Percentiles rank a stretch among this genome's conserved stretches.
Conservation (phyloP, 2,113 vertebrate species). For the Channa maculata region DNA sequence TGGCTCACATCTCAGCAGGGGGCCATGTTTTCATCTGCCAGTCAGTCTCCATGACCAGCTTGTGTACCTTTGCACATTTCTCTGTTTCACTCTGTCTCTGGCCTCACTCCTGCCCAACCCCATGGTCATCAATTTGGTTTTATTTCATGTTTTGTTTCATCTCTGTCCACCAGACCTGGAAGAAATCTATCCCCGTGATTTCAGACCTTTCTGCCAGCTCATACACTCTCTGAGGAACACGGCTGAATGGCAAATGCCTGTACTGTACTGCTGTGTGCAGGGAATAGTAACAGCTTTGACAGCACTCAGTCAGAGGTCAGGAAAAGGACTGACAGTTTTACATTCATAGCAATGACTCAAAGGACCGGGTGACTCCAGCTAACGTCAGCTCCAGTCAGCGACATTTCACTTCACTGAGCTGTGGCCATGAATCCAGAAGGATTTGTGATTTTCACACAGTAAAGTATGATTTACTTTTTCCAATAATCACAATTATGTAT, state of each 20-base stretch:
- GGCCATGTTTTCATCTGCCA: background rate
- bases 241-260: constrained; percentile 41
- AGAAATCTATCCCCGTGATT: constrained; percentile 39
- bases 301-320: constrained; percentile 69
- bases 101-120: background rate
- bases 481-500: no score
- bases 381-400: constrained; percentile 3
- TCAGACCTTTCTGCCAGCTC: constrained; percentile 34
- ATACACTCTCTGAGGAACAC: background rate
- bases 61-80: background rate
- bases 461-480: background rate
- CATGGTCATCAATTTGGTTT: constrained; percentile 5
- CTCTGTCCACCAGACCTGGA: background rate
- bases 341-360: constrained; percentile 35
- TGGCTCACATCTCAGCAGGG: background rate
- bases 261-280: constrained; percentile 35
- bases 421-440: background rate
- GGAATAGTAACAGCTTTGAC: constrained; percentile 57
- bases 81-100: background rate
- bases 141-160: background rate
- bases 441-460: background rate
- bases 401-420: background rate
- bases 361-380: constrained; percentile 25
- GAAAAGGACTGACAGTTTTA: constrained; percentile 33
- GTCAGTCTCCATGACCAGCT: background rate